Conservation (phyloP, 2,797 vertebrate species). For the Poeciliopsis infans region DNA sequence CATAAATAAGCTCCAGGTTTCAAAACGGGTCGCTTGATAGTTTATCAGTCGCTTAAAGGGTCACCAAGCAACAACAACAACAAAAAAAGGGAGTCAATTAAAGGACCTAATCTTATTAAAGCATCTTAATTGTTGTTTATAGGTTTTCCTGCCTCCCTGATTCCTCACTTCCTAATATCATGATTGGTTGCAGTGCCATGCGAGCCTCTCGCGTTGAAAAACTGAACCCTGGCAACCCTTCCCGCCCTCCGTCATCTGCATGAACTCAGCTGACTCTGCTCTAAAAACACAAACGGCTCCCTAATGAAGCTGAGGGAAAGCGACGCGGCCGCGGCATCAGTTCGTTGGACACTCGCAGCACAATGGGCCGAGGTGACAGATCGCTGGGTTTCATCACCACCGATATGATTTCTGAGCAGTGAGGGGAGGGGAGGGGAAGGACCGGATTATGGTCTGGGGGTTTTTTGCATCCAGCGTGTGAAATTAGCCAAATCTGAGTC, state of each 20-base stretch:
- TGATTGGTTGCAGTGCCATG: constrained; percentile 4
- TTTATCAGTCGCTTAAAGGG: constrained; percentile 12
- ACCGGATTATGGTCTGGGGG: constrained; percentile 17
- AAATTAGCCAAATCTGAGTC: constrained; percentile 26
- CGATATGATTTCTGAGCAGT: constrained; percentile 58
- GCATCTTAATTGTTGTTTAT: constrained; percentile 17
- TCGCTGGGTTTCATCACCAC: constrained; percentile 42
- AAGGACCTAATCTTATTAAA: constrained; percentile 15
- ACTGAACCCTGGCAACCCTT: constrained; percentile 51
- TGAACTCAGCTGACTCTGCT: neutral
- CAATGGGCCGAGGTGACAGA: constrained; percentile 34
- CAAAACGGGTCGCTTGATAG: constrained; percentile 12
- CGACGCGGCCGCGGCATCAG: constrained; percentile 33
- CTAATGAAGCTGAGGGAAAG: constrained; percentile 36
- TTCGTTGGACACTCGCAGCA: constrained; percentile 29
- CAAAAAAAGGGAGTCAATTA: constrained; percentile 1
- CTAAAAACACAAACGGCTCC: constrained; percentile 20
- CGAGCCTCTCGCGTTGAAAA: constrained; percentile 37
- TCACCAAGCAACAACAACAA: constrained; percentile 3
- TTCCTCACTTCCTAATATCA: neutral
- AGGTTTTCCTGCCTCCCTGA: neutral
- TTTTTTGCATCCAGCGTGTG: constrained; percentile 20
- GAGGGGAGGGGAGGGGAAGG: neutral
- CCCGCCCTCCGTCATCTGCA: constrained; percentile 24
- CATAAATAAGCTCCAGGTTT: neutral